Evolutionary conservation across 2,113 vertebrate species (phyloP).

Genomic region (Lampris megalopsis): DNA sequence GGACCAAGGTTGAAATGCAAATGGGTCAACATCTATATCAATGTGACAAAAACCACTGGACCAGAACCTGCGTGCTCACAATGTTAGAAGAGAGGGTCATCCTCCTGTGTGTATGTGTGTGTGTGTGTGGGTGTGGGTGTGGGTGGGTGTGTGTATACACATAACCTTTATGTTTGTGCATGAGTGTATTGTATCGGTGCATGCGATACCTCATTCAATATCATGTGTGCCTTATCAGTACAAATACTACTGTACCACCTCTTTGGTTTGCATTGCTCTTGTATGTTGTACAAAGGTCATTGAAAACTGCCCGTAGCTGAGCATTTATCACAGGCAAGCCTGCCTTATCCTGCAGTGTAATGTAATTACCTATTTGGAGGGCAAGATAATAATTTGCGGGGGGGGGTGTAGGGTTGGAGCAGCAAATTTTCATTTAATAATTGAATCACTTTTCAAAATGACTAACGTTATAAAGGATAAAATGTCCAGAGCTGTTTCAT

Average conservation of each 20-base stretch:
- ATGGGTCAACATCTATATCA: slow-evolving; percentile 18
- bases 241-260: slow-evolving; percentile 2
- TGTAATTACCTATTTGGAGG: slow-evolving; percentile 3
- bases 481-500: not conserved
- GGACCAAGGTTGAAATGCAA: slow-evolving; percentile 42
- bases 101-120: not conserved
- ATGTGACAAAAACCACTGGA: slow-evolving; percentile 54
- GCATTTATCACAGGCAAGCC: slow-evolving; percentile 2
- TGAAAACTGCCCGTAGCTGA: slow-evolving; percentile 20
- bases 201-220: not conserved
- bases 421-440: not conserved
- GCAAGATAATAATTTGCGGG: not conserved
- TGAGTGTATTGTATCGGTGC: not conserved
- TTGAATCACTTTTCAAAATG: too few species aligned
- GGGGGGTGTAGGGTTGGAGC: not conserved
- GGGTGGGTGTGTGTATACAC: not conserved
- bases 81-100: slow-evolving; percentile 19
- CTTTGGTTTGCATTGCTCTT: slow-evolving; percentile 7
- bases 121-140: slow-evolving; percentile 1
- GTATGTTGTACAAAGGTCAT: not conserved
- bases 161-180: not conserved
- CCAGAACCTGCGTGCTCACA: slow-evolving; percentile 44
- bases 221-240: not conserved
- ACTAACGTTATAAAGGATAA: not conserved
- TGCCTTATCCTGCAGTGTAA: slow-evolving; percentile 13